Evolutionary conservation across 2,888 invertebrate species (phyloP), one percentile per base, ranked within the genome.

Genomic region (Leptinotarsa rubiginosa): DNA sequence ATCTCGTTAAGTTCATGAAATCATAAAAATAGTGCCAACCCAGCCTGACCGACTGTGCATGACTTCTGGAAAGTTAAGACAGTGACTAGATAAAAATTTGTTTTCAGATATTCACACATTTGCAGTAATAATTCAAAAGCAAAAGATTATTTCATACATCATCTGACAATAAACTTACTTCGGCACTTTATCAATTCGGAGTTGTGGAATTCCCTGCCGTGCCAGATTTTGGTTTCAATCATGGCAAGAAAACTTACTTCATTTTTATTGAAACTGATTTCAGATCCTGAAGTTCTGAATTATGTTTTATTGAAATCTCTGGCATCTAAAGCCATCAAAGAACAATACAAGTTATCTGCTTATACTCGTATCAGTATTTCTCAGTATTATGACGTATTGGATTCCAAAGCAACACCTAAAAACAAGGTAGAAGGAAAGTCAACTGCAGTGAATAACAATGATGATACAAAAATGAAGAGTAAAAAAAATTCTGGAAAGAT

Each of bases 141-240:
- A 0, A 88, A 90, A 10, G 91, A 92, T 67, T 91, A 92, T 79
- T 92, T 91, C 76, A 87, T 91, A 2, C 89, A 91, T 80, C 89
- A 91, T 74, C 84, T 92, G 31, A 89, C 92, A n/a, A 88, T 90
- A 13, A 86, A 83, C 75, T 85, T 92, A 15, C 84, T 93, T 15
- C 90, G 91, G 80, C 92, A 93, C 81, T 89, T 93, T 47, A 87
- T 93, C 1, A 92, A 92, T 1, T 92, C 92, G 91, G 93, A 93
- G 82, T 82, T 93, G 4, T 91, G 91, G 89, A 92, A 92, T 78
- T 93, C 93, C 0, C 89, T 92, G 15, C 92, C 92, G 65, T 92
- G 92, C 0, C 91, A 91, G 84, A 85, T 92, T 47, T 85, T 93
- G 4, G 88, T 92, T 4, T 89, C 92, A 54, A 90, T 93, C 76